Percentiles rank a stretch among this genome's conserved stretches.
Conservation (phyloP, 2,797 vertebrate species). For the Sparidentex hasta region DNA sequence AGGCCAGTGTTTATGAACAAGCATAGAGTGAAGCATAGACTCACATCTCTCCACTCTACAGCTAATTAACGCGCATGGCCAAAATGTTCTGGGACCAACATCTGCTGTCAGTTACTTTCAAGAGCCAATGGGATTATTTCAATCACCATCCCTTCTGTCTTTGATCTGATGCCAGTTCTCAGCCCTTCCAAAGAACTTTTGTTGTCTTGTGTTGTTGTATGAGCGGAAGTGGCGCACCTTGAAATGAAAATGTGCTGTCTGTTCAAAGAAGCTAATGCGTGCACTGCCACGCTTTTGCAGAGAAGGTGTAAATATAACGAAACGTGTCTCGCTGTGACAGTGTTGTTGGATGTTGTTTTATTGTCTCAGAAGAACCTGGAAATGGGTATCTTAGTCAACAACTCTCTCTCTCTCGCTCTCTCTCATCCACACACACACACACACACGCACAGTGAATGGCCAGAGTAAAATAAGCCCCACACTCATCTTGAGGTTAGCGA, state of each 20-base stretch:
- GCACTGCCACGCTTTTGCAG: slow-evolving; percentile 1
- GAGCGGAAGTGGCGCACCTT: slow-evolving; percentile 48
- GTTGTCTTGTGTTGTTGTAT: slow-evolving; percentile 33
- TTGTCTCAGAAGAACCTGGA: slow-evolving; percentile 11
- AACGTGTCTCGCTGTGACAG: slow-evolving; percentile 15
- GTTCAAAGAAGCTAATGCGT: slow-evolving; percentile 48
- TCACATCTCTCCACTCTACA: slow-evolving; percentile 36
- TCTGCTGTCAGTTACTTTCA: slow-evolving; percentile 63
- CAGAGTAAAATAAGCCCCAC: slow-evolving; percentile 27
- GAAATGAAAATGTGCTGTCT: slow-evolving; percentile 51
- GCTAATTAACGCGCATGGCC: slow-evolving; percentile 68
- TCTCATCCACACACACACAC: neutral
- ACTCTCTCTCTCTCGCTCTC: neutral
- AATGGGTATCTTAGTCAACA: slow-evolving; percentile 11
- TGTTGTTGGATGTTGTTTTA: slow-evolving; percentile 18
- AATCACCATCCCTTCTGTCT: slow-evolving; percentile 52
- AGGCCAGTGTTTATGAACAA: slow-evolving; percentile 54
- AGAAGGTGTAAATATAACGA: slow-evolving; percentile 28
- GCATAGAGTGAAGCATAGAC: slow-evolving; percentile 49
- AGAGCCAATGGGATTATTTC: slow-evolving; percentile 65
- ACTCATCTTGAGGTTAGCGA: slow-evolving; percentile 69
- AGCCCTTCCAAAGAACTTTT: slow-evolving; percentile 38
- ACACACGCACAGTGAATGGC: slow-evolving; percentile 20
- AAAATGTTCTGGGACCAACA: slow-evolving; percentile 54
- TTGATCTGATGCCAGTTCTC: slow-evolving; percentile 60